Evolutionary conservation across 2,797 vertebrate species (phyloP).

Genomic region (Zalophus californianus): DNA sequence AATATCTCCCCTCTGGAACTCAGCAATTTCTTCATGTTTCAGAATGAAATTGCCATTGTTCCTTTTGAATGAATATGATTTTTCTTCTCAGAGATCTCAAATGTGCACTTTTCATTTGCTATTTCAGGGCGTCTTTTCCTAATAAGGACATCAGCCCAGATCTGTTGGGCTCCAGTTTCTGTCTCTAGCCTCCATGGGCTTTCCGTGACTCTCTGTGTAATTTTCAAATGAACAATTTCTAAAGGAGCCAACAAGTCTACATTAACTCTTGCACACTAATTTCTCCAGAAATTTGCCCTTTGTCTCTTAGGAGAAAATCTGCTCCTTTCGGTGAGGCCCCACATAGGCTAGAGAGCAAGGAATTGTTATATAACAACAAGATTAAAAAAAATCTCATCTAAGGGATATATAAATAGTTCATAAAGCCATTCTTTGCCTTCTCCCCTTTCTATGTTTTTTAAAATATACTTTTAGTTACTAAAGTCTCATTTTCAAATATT

Average conservation of each 20-base stretch:
- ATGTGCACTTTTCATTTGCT: not conserved
- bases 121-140: not conserved
- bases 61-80: not conserved
- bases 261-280: not conserved
- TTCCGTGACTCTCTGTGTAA: not conserved
- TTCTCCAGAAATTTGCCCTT: not conserved
- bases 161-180: not conserved
- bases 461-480: not conserved
- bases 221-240: not conserved
- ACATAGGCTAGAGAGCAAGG: not conserved
- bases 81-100: not conserved
- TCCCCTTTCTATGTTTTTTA: not conserved
- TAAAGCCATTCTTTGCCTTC: not conserved
- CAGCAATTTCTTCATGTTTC: not conserved
- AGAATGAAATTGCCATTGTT: not conserved
- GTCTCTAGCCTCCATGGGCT: not conserved
- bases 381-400: constrained; percentile 2
- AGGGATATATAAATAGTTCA: not conserved
- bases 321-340: not conserved
- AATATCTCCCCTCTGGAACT: not conserved
- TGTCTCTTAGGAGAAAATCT: not conserved
- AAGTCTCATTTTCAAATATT: constrained; percentile 67
- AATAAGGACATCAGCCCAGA: not conserved
- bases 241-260: not conserved
- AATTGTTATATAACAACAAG: not conserved